phyloP scores from a whole-genome alignment of 2,888 invertebrate species.

The Sceliomorpha sp. region DNA sequence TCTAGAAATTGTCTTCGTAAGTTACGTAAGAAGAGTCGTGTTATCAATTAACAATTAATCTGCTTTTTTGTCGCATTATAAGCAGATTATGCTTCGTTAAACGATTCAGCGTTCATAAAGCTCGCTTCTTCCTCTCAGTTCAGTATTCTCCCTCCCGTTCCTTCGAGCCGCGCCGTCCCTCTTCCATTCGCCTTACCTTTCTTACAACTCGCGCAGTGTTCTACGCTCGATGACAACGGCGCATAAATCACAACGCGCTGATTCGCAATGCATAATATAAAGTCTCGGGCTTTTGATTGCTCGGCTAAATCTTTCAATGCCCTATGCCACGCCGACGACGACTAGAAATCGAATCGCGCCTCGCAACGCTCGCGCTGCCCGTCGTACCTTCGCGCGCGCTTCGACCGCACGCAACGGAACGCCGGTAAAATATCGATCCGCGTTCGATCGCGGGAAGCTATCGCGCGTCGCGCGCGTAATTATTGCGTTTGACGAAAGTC shows the following conservation, averaged over 20 bases:
- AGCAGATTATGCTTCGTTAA: too few species aligned
- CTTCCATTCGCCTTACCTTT: conserved; percentile 32
- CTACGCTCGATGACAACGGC: conserved; percentile 50
- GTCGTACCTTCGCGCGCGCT: too few species aligned
- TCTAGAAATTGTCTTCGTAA: too few species aligned
- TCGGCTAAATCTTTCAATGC: conserved; percentile 55
- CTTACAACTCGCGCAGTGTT: conserved; percentile 54
- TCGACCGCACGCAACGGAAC: too few species aligned
- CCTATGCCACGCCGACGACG: conserved; percentile 32
- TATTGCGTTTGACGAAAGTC: too few species aligned
- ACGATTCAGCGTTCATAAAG: conserved; percentile 18
- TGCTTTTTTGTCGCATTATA: too few species aligned
- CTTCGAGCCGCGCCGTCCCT: conserved; percentile 27
- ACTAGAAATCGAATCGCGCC: conserved; percentile 54
- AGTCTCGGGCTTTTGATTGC: conserved; percentile 50
- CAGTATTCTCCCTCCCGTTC: conserved; percentile 22
- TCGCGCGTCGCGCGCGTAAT: too few species aligned
- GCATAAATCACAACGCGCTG: conserved; percentile 65
- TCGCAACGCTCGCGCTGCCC: conserved; percentile 45
- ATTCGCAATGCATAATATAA: conserved; percentile 66
- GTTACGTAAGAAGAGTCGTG: too few species aligned
- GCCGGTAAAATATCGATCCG: too few species aligned
- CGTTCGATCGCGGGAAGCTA: too few species aligned
- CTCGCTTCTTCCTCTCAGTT: conserved; percentile 32
- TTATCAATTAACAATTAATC: too few species aligned